A percentile compares a stretch with the other conserved stretches of the same genome.
Conservation (phyloP, 2,113 vertebrate genomes). For the Sphaerodactylus townsendi region DNA sequence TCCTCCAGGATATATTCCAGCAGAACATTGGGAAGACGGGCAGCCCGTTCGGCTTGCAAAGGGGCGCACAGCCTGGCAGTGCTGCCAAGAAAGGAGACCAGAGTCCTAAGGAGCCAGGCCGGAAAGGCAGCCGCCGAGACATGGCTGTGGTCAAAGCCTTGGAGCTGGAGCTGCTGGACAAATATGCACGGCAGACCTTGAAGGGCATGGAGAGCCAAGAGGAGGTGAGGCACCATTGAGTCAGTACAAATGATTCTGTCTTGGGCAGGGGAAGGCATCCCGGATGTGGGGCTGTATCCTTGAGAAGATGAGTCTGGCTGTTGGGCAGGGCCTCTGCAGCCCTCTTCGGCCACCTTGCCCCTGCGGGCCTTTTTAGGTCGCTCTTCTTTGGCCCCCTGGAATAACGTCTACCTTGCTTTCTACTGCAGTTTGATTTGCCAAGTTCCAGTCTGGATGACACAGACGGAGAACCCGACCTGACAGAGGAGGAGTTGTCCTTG, state of each 20-base stretch:
- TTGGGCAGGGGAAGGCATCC: not conserved
- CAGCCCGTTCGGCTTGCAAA: constrained; percentile 76
- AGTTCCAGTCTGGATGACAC: constrained; percentile 77
- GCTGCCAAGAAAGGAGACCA: constrained; percentile 81
- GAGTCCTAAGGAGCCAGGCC: constrained; percentile 81
- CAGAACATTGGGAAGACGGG: constrained; percentile 87
- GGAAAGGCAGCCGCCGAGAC: constrained; percentile 82
- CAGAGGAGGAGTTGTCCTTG: constrained; percentile 85
- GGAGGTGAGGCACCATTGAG: not conserved
- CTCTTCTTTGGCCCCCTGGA: too few relatives aligned
- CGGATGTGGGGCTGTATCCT: not conserved
- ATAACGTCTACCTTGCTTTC: not conserved
- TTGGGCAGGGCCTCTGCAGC: not conserved
- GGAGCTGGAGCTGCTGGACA: constrained; percentile 86
- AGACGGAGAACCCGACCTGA: constrained; percentile 78
- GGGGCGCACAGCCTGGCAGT: constrained; percentile 73
- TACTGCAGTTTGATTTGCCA: constrained; percentile 68
- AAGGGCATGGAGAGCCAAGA: constrained; percentile 69
- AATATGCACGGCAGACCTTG: constrained; percentile 85
- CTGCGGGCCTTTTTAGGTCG: not conserved
- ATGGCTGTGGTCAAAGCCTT: constrained; percentile 56
- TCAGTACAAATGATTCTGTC: too few relatives aligned
- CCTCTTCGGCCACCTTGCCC: not conserved
- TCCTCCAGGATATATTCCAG: constrained; percentile 86
- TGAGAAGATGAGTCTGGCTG: constrained; percentile 4